phyloP scores from a whole-genome alignment of 92 coral and sea anemone genomes.

The Nematostella vectensis region DNA sequence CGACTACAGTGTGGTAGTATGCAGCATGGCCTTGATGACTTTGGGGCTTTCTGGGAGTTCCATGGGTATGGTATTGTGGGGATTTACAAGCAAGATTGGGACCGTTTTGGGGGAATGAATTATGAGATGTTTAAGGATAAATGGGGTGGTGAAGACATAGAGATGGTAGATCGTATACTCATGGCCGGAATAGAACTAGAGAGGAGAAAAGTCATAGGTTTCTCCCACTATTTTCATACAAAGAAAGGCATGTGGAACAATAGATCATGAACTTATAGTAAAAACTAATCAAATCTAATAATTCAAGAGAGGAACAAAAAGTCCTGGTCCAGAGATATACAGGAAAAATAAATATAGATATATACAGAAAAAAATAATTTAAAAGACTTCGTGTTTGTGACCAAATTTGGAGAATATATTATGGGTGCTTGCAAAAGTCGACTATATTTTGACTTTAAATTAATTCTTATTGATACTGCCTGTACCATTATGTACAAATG shows the following conservation, averaged over 20 bases:
- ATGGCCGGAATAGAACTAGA: slow-evolving; percentile 69
- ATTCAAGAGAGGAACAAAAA: too few relatives aligned
- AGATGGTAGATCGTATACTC: slow-evolving; percentile 74
- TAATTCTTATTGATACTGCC: too few relatives aligned
- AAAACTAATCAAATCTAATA: too few relatives aligned
- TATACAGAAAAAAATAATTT: too few relatives aligned
- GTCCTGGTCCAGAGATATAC: too few relatives aligned
- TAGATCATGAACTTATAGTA: too few relatives aligned
- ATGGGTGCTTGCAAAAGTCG: too few relatives aligned
- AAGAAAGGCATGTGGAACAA: slow-evolving; percentile 81
- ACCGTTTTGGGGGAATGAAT: slow-evolving; percentile 91
- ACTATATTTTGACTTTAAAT: too few relatives aligned
- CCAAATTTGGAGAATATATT: too few relatives aligned
- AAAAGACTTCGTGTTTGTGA: too few relatives aligned
- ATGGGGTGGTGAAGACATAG: slow-evolving; percentile 99
- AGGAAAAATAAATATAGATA: too few relatives aligned
- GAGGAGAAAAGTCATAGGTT: slow-evolving; percentile 55
- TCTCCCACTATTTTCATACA: slow-evolving; percentile 70
- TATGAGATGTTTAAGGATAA: slow-evolving; percentile 47
- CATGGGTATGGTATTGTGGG: slow-evolving; percentile 77
- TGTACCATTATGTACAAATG: too few relatives aligned
- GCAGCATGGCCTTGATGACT: slow-evolving; percentile 28
- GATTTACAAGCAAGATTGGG: slow-evolving; percentile 90
- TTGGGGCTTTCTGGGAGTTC: slow-evolving; percentile 69
- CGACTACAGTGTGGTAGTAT: slow-evolving; percentile 59